A percentile compares a stretch with the other conserved stretches of the same genome.
phyloP scores from a whole-genome alignment of 1,140 invertebrate genomes.

The Gryon sp. region DNA sequence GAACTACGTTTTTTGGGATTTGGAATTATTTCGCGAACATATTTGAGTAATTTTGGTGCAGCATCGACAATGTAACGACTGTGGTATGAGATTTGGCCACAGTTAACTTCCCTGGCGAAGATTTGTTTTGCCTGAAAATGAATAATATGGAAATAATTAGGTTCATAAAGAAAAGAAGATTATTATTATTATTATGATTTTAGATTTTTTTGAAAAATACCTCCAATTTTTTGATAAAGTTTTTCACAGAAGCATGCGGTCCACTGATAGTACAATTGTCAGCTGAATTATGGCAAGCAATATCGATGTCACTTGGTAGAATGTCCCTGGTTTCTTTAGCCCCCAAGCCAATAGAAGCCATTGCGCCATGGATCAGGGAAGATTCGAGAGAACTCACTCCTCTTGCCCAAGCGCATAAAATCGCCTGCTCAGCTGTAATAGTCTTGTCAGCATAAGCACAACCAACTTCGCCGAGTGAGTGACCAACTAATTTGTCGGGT shows the following conservation, averaged over 20 bases:
- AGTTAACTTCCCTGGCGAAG: conserved; percentile 80
- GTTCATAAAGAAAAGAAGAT: not conserved
- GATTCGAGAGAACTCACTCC: conserved; percentile 90
- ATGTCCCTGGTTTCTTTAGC: conserved; percentile 79
- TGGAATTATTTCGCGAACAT: conserved; percentile 86
- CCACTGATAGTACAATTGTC: conserved; percentile 87
- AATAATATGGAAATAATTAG: not conserved
- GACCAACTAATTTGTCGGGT: conserved; percentile 88
- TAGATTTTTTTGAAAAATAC: conserved; percentile 57
- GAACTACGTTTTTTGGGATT: conserved; percentile 84
- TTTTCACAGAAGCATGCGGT: conserved; percentile 77
- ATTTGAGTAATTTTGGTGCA: conserved; percentile 86
- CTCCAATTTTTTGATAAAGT: conserved; percentile 75
- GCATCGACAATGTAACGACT: conserved; percentile 83
- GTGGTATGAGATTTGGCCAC: conserved; percentile 86
- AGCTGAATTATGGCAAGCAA: conserved; percentile 85
- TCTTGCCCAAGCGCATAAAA: conserved; percentile 89
- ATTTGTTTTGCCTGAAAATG: conserved; percentile 18
- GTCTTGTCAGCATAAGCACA: conserved; percentile 91
- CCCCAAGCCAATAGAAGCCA: conserved; percentile 88
- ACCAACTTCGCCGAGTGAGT: conserved; percentile 89
- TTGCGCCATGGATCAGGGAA: conserved; percentile 87
- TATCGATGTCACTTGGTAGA: conserved; percentile 81
- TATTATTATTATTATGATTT: not conserved
- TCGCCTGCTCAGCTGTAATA: conserved; percentile 88